These are phyloP conservation scores for Eupithecia subfuscata DNA, from an alignment of 2,888 invertebrate species.

Conservation along the genomic window DNA sequence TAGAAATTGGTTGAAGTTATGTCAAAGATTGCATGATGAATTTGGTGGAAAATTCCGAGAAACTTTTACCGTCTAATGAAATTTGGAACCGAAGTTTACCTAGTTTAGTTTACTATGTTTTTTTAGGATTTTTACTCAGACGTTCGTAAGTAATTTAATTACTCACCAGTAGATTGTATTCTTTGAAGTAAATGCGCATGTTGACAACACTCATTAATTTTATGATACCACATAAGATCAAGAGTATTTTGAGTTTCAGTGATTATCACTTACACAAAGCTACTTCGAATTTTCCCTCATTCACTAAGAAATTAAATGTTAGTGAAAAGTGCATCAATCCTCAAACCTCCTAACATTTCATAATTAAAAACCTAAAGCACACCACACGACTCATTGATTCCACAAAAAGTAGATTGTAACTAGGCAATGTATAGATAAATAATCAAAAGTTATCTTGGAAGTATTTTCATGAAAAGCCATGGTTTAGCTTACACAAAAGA, in stretches of 20 bases:
- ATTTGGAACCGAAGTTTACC: not conserved
- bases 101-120: not conserved
- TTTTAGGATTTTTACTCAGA: not conserved
- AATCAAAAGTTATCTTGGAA: not conserved
- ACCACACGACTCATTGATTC: not conserved
- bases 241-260: conserved; percentile 52
- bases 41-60: not conserved
- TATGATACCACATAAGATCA: conserved; percentile 75
- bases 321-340: not conserved
- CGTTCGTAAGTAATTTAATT: not conserved
- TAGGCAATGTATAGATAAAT: not conserved
- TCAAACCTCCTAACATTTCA: not conserved
- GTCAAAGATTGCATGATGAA: not conserved
- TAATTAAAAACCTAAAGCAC: not conserved
- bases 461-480: not conserved
- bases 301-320: not conserved
- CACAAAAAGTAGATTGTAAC: not conserved
- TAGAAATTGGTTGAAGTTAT: not conserved
- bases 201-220: conserved; percentile 67
- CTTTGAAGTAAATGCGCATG: conserved; percentile 80
- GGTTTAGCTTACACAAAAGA: conserved; percentile 26
- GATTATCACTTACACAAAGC: conserved; percentile 20
- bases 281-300: conserved; percentile 14
- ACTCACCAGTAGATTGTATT: conserved; percentile 76
- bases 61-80: not conserved